These are phyloP conservation scores for Thereuonema tuberculata DNA, from an alignment of 1,140 invertebrate species.

Conservation along the genomic window DNA sequence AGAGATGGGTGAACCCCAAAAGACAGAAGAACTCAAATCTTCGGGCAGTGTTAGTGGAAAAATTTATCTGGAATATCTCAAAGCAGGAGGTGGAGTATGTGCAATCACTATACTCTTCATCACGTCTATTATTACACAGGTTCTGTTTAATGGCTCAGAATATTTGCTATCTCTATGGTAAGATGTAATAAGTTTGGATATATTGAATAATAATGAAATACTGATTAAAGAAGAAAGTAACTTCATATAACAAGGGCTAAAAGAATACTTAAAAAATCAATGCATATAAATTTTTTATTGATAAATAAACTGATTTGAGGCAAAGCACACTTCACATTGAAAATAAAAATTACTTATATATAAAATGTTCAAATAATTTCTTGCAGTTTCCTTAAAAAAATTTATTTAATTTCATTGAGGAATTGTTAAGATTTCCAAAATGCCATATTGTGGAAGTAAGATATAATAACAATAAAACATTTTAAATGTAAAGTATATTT, in stretches of 20 bases:
- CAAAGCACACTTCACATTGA: constrained; percentile 8
- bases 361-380: too few relatives aligned
- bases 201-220: neutral
- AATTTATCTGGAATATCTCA: constrained; percentile 18
- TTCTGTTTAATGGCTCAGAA: constrained; percentile 18
- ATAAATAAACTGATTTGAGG: too few relatives aligned
- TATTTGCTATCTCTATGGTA: constrained; percentile 21
- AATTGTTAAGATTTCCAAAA: too few relatives aligned
- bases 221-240: neutral
- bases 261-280: too few relatives aligned
- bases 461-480: too few relatives aligned
- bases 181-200: neutral
- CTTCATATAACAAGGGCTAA: neutral
- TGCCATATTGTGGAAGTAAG: too few relatives aligned
- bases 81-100: constrained; percentile 12
- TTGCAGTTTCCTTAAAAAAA: too few relatives aligned
- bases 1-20: constrained; percentile 5
- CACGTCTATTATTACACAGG: constrained; percentile 13
- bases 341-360: too few relatives aligned
- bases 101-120: constrained; percentile 13
- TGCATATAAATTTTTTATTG: too few relatives aligned
- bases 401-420: too few relatives aligned
- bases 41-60: constrained; percentile 8
- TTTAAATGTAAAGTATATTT: too few relatives aligned
- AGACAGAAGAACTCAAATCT: constrained; percentile 11